A percentile compares a stretch with the other conserved stretches of the same genome.
These are phyloP conservation scores for Irena cyanogastra DNA, from an alignment of 2,113 vertebrate genomes.

Conservation along the genomic window DNA sequence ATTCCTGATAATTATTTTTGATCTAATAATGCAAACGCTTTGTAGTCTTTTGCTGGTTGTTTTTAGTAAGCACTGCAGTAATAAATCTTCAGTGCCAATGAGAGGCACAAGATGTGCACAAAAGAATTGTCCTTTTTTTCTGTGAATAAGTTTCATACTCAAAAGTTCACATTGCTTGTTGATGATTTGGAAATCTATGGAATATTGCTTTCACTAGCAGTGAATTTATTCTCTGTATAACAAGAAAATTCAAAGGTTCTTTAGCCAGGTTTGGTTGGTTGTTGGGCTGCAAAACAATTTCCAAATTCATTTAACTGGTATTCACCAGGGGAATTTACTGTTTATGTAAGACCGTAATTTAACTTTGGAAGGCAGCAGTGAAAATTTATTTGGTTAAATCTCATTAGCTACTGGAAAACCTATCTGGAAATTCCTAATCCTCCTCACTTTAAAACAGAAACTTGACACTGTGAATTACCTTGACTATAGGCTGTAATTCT, in stretches of 20 bases:
- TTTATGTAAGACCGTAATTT: background rate
- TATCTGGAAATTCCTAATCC: background rate
- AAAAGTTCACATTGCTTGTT: background rate
- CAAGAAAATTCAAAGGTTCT: background rate
- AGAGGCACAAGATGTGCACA: background rate
- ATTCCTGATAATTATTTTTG: background rate
- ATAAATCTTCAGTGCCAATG: background rate
- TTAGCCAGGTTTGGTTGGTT: background rate
- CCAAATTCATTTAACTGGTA: background rate
- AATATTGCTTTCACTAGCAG: background rate
- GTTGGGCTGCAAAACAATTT: background rate
- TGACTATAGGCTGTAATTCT: background rate
- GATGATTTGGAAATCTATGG: background rate
- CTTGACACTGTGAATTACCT: background rate
- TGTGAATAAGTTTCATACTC: background rate
- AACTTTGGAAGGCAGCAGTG: background rate
- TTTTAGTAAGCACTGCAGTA: background rate
- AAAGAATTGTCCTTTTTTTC: background rate
- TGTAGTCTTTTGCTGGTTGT: background rate
- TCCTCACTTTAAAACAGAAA: background rate
- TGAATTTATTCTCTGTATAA: background rate
- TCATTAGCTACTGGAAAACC: background rate
- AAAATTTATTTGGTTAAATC: constrained; percentile 20
- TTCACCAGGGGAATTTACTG: background rate
- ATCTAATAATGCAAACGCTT: background rate